phyloP scores from a whole-genome alignment of 2,888 invertebrate genomes.

The Metellina segmentata region DNA sequence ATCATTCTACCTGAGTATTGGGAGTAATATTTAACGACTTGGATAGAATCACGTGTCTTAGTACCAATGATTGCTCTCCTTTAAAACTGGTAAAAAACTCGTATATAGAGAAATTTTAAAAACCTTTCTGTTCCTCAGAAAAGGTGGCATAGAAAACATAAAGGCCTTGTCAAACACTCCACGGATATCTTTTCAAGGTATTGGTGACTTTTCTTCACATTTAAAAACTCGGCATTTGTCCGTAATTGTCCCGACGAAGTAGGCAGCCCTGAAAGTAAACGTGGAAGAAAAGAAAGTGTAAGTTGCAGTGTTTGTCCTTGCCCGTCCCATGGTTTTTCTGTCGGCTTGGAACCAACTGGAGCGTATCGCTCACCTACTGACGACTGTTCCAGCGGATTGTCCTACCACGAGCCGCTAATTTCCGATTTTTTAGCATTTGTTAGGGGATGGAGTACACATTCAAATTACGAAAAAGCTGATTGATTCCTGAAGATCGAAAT shows the following conservation, averaged over 20 bases:
- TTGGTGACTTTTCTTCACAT: not conserved
- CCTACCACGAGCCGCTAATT: slow-evolving; percentile 19
- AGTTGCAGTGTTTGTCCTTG: slow-evolving; percentile 38
- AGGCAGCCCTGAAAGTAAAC: slow-evolving; percentile 9
- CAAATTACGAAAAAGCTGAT: not conserved
- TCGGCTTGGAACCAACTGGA: slow-evolving; percentile 37
- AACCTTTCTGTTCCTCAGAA: too few species aligned
- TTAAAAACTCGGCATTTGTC: not conserved
- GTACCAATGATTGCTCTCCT: too few species aligned
- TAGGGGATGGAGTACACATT: not conserved
- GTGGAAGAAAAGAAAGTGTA: not conserved
- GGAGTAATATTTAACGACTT: too few species aligned
- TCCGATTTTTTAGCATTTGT: not conserved
- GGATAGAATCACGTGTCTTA: too few species aligned
- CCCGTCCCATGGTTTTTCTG: slow-evolving; percentile 14
- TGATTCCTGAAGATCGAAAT: not conserved
- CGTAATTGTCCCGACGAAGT: not conserved
- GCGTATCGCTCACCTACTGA: slow-evolving; percentile 14
- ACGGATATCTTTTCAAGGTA: not conserved
- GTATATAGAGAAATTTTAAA: too few species aligned
- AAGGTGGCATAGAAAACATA: too few species aligned
- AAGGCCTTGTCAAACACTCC: too few species aligned
- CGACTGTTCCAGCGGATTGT: slow-evolving; percentile 22
- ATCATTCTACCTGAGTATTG: too few species aligned
- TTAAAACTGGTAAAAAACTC: too few species aligned